A percentile compares a stretch with the other conserved stretches of the same genome.
phyloP scores from a whole-genome alignment of 2,888 invertebrate species.

The Lasioglossum zephyrum region DNA sequence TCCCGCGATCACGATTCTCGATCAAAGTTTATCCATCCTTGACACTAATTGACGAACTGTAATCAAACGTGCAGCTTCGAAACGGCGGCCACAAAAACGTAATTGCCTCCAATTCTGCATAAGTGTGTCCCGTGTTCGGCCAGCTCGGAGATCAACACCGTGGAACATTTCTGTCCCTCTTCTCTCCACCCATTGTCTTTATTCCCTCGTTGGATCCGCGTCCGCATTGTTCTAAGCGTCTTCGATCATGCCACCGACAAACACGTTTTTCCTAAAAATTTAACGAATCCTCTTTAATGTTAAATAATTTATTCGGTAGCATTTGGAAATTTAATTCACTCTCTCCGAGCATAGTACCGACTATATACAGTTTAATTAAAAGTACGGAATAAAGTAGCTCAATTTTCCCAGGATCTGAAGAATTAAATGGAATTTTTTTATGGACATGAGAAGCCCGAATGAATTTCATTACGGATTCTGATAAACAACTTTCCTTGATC shows the following conservation, averaged over 20 bases:
- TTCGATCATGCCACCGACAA: neutral
- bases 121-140: slow-evolving; percentile 6
- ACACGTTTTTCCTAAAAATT: neutral
- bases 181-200: neutral
- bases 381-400: neutral
- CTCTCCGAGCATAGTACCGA: neutral
- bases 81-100: slow-evolving; percentile 21
- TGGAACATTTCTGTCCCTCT: slow-evolving; percentile 5
- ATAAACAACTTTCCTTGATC: neutral
- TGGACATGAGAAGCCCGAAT: neutral
- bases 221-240: neutral
- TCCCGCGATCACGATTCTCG: slow-evolving; percentile 29
- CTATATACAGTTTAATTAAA: neutral
- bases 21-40: slow-evolving; percentile 65
- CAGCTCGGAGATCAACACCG: slow-evolving; percentile 14
- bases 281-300: neutral
- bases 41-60: slow-evolving; percentile 65
- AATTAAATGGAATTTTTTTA: slow-evolving; percentile 35
- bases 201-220: neutral
- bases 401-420: slow-evolving; percentile 10
- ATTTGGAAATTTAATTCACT: neutral
- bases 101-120: slow-evolving; percentile 25
- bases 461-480: neutral
- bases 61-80: slow-evolving; percentile 31
- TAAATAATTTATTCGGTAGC: neutral